phyloP scores from a whole-genome alignment of 2,113 vertebrate genomes.

The Neoarius graeffei region DNA sequence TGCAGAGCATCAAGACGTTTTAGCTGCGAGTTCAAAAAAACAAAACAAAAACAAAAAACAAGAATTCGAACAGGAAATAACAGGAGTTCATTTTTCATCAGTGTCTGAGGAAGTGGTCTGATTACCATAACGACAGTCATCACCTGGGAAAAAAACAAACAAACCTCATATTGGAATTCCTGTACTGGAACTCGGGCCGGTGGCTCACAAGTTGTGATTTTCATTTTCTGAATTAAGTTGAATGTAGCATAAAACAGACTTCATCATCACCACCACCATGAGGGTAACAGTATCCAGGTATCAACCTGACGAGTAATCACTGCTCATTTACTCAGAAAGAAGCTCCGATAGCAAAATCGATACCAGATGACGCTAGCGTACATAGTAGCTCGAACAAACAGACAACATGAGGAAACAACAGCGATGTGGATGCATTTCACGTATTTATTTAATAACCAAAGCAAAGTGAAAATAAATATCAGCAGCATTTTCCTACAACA shows the following conservation, averaged over 20 bases:
- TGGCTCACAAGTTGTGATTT: too few relatives aligned
- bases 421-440: not conserved
- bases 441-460: not conserved
- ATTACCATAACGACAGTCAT: not conserved
- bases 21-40: not conserved
- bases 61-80: not conserved
- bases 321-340: too few relatives aligned
- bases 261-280: not conserved
- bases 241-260: not conserved
- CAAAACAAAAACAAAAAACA: not conserved
- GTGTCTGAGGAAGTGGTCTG: not conserved
- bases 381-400: not conserved
- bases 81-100: not conserved
- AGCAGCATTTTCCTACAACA: not conserved
- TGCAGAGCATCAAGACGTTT: not conserved
- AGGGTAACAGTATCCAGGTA: not conserved
- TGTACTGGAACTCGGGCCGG: not conserved
- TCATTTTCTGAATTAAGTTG: not conserved
- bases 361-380: not conserved
- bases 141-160: not conserved
- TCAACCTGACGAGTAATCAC: not conserved
- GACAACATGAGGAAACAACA: not conserved
- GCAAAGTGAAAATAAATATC: not conserved
- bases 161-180: not conserved
- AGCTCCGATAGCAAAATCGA: too few relatives aligned